Percentiles rank a stretch among this genome's conserved stretches.
Evolutionary conservation across 1,140 invertebrate species (phyloP).

Genomic region (Heliothis virescens): DNA sequence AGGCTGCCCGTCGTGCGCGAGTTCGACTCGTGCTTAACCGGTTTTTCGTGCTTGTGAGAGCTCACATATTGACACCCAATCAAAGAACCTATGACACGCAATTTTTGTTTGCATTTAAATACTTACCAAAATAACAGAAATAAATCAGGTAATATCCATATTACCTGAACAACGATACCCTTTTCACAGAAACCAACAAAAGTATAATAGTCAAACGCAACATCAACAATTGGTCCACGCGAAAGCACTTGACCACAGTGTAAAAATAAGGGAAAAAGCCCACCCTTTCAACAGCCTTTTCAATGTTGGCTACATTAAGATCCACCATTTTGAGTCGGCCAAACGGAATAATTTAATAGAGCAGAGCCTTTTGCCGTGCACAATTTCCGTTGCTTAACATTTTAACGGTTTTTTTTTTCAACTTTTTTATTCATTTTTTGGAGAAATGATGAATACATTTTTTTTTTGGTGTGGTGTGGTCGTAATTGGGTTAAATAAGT

Average conservation of each 20-base stretch:
- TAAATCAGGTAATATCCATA: not conserved
- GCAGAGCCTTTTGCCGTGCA: slow-evolving; percentile 67
- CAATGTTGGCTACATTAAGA: slow-evolving; percentile 69
- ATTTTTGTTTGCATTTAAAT: too few relatives aligned
- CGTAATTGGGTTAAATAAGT: not conserved
- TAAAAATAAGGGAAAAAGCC: slow-evolving; percentile 55
- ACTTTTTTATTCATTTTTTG: slow-evolving; percentile 1
- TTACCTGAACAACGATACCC: not conserved
- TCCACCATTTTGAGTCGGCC: slow-evolving; percentile 70
- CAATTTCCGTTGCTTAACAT: slow-evolving; percentile 64
- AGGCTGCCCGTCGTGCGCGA: too few relatives aligned
- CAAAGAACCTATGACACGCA: too few relatives aligned
- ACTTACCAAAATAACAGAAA: too few relatives aligned
- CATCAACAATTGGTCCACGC: slow-evolving; percentile 55
- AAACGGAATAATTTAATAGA: slow-evolving; percentile 79
- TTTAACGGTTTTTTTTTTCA: slow-evolving; percentile 32
- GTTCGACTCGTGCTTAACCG: too few relatives aligned
- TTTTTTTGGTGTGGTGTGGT: not conserved
- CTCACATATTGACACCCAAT: too few relatives aligned
- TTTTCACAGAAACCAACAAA: not conserved
- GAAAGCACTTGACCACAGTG: slow-evolving; percentile 60
- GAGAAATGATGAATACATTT: not conserved
- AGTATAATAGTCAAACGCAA: not conserved
- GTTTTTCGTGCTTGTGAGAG: too few relatives aligned
- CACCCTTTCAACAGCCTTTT: slow-evolving; percentile 56